These are phyloP conservation scores for Dolichallabes microphthalmus DNA, from an alignment of 2,113 vertebrate genomes.

Conservation along the genomic window DNA sequence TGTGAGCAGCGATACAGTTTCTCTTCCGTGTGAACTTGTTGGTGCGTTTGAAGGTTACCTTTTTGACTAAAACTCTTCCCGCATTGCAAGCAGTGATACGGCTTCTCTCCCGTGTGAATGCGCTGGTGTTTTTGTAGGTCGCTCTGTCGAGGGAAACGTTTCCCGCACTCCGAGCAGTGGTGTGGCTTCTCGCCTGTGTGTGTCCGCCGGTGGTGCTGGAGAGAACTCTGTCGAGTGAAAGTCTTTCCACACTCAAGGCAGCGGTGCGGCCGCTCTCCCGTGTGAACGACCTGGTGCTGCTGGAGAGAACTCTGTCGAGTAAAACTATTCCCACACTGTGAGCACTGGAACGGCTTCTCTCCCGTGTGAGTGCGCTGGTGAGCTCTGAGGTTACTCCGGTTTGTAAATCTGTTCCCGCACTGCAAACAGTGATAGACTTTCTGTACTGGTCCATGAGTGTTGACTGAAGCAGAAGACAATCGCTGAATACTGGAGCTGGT, in stretches of 20 bases:
- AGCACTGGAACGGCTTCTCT: conserved; percentile 13
- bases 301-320: conserved; percentile 17
- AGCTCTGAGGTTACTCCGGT: conserved; percentile 5
- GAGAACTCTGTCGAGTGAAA: conserved; percentile 10
- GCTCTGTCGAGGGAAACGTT: conserved; percentile 9
- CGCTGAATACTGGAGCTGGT: background rate
- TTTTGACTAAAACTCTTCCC: conserved; percentile 10
- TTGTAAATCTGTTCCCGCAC: conserved; percentile 14
- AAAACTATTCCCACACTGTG: conserved; percentile 4
- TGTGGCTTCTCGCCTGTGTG: conserved; percentile 6
- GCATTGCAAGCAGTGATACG: background rate
- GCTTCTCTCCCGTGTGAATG: conserved; percentile 7
- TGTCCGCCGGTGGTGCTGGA: conserved; percentile 6
- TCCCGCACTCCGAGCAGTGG: background rate
- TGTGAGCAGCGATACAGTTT: background rate
- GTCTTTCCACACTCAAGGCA: conserved; percentile 7
- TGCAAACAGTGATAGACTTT: conserved; percentile 1
- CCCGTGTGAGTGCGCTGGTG: conserved; percentile 16
- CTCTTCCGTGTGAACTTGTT: conserved; percentile 14
- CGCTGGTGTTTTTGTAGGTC: conserved; percentile 16
- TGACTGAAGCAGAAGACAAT: background rate
- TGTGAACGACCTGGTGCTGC: conserved; percentile 13
- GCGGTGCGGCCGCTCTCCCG: conserved; percentile 10
- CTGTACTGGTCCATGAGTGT: background rate
- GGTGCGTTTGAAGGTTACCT: conserved; percentile 13